A percentile compares a stretch with the other conserved stretches of the same genome.
Conservation (phyloP, 1,140 invertebrate species). For the Drosophila varians region DNA sequence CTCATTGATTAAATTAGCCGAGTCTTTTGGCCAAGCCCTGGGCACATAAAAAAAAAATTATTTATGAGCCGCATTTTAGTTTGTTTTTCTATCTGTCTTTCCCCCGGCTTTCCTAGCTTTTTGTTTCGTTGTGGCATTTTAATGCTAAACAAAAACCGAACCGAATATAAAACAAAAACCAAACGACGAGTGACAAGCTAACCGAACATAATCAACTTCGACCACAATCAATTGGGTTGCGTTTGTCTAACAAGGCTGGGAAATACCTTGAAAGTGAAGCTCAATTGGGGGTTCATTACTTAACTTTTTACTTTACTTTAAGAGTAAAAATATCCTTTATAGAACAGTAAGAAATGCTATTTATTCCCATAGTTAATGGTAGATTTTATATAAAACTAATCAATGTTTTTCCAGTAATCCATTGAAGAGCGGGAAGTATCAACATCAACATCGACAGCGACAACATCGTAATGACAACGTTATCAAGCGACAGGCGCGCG, state of each 20-base stretch:
- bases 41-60: constrained; percentile 72
- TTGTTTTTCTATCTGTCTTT: constrained; percentile 15
- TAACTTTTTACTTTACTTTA: no score
- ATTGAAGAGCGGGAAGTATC: background rate
- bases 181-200: constrained; percentile 66
- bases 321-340: no score
- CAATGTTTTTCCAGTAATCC: constrained; percentile 2
- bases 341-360: no score
- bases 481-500: constrained; percentile 62
- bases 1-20: constrained; percentile 76
- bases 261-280: constrained; percentile 6
- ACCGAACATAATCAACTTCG: constrained; percentile 68
- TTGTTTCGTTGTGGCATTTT: constrained; percentile 64
- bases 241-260: constrained; percentile 27
- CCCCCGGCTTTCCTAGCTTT: constrained; percentile 21
- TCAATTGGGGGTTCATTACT: background rate
- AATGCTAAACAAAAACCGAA: constrained; percentile 61
- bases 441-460: constrained; percentile 22
- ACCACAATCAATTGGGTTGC: constrained; percentile 71
- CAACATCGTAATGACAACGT: constrained; percentile 58
- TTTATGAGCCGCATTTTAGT: constrained; percentile 61
- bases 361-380: background rate
- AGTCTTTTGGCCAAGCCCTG: constrained; percentile 55
- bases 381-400: background rate
- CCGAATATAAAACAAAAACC: constrained; percentile 28